Base-by-base conservation (phyloP, 2,888 invertebrate species). In the Drosophila peninsularis region DNA sequence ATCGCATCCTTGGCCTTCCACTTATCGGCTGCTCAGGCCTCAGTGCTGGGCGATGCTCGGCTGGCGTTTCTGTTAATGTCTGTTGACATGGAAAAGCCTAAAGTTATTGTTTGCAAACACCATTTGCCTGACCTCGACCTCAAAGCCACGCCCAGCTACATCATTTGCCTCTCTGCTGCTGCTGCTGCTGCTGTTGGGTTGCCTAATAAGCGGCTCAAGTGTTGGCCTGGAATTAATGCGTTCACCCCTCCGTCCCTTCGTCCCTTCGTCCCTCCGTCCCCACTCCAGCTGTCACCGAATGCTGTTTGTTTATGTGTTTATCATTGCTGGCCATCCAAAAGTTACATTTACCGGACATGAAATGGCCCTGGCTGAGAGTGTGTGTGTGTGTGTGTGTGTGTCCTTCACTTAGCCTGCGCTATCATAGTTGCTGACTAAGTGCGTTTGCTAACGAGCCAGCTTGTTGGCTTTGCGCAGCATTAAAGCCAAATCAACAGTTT, bases 141-240 rank as follows among this genome's bases (percentile, higher is more conserved):
- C 41, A 21, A 13, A 21, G 42, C 6, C 60, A 70, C 62, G 47
- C 77, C 73, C 62, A 50, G 7, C 52, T 50, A 60, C 76, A 82
- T 79, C 71, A 82, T 82, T 82, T 82, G 78, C 72, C 82, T 82
- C 44, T 64, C 53, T 37, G 62, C 49, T 44, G 55, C 37, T 11
- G 50, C 34, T 14, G 24, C 17, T 44, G 54, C 37, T 34, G 24
- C 17, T 44, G 54, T 32, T 34, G 32, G 42, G 58, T 47, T 65
- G 80, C 67, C 82, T 86, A 83, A 83, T 86, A 83, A 86, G 86
- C 78, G 81, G 79, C 82, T 86, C 84, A 83, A 83, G 83, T 83
- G 83, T 66, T 86, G 81, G 86, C 66, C 75, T 81, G 82, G 83
- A 81, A 86, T 86, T 83, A 83, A 83, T 86, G 81, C 54, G 80